Evolutionary conservation across 2,888 invertebrate genomes (phyloP).

Genomic region (Leuctra nigra): DNA sequence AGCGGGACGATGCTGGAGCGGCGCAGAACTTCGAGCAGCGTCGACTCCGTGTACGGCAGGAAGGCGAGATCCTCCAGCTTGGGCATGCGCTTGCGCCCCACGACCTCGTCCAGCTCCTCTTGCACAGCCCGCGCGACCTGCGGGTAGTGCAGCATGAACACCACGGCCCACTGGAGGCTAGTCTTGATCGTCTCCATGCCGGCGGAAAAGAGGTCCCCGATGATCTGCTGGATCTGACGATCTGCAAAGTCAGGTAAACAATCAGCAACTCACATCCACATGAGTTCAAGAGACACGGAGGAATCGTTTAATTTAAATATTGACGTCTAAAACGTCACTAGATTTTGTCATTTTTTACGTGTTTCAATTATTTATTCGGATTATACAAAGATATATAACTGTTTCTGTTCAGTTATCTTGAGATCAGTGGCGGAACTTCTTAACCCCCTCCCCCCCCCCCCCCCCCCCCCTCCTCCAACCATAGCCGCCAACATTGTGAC

Average conservation of each 20-base stretch:
- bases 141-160: constrained; percentile 82
- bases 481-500: too few species aligned
- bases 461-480: too few species aligned
- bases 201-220: constrained; percentile 85
- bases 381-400: too few species aligned
- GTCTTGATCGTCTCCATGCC: constrained; percentile 93
- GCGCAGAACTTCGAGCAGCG: constrained; percentile 77
- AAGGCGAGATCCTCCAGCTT: constrained; percentile 71
- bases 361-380: too few species aligned
- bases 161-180: constrained; percentile 78
- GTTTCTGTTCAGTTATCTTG: background rate
- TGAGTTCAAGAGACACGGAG: too few species aligned
- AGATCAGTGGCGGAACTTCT: too few species aligned
- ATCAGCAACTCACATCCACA: too few species aligned
- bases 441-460: too few species aligned
- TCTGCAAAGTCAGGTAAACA: too few species aligned
- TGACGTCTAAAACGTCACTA: too few species aligned
- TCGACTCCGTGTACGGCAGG: constrained; percentile 79
- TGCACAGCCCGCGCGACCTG: constrained; percentile 74
- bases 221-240: constrained; percentile 83
- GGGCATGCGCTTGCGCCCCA: constrained; percentile 72
- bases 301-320: too few species aligned
- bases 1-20: constrained; percentile 86
- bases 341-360: too few species aligned
- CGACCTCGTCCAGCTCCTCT: constrained; percentile 76